Evolutionary conservation across 2,888 invertebrate species (phyloP), one percentile per base, ranked within the genome.

Genomic region (Tenthredo distinguenda): DNA sequence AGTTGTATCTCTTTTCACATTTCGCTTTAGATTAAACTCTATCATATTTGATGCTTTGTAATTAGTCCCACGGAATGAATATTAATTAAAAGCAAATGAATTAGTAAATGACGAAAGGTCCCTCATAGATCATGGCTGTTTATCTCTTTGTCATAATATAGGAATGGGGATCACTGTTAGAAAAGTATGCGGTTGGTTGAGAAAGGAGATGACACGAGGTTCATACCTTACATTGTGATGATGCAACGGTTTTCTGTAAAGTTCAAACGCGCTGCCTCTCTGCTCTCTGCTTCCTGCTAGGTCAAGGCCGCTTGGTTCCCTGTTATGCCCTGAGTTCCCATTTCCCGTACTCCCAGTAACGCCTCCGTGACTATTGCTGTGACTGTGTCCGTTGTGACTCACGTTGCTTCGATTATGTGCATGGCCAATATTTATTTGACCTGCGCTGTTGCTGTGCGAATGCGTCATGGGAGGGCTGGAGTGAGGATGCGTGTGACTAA

Each of bases 201-300:
- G 83, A 83, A 31, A 68, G 81, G 81, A 68, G 58, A 40, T 21
- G 58, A 65, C 62, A 43, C 43, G 81, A 81, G 34, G 31, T 31
- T 83, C 83, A 71, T 95, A 97, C 97, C 97, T 97, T 94, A 97
- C 94, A 91, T 97, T 97, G 93, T 97, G 97, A 95, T 97, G 97
- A 93, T 96, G 96, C 91, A 97, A 96, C 12, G 98, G 98, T 94
- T 98, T 98, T 88, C 98, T 96, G 93, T 98, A 99, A 87, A 98
- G 94, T 94, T 98, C 98, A 93, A 99, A 98, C n/a, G 99, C 99
- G 87, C 98, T 98, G 43, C 98, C 98, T 84, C 98, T 95, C 91
- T 98, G 98, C 92, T 98, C 98, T 90, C 97, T 95, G 91, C 98
- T 97, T 79, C 98, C 98, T 84, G 98, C 97, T 92, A 98, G 94